Base-by-base conservation (phyloP, 2,113 vertebrate species). In the Silurus meridionalis region DNA sequence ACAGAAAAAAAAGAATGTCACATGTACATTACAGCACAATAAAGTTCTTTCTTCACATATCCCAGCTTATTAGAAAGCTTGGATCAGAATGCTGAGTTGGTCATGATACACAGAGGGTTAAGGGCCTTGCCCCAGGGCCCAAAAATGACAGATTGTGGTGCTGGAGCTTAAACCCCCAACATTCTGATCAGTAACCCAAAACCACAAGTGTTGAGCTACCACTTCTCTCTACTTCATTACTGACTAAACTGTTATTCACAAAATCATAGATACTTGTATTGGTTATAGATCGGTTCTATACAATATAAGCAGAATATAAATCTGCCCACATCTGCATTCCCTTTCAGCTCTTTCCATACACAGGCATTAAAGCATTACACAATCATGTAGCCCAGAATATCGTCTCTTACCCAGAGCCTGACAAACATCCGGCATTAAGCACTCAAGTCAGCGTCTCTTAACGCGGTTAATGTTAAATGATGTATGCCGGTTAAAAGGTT, bases 391-490 rank as follows among this genome's bases (percentile, higher is more conserved):
- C 74, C 21, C 21, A 61, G 25, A 77, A 37, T 23, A 46, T 25
- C 6, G 7, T 77, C 84, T 28, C 77, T 79, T 67, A 66, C 25
- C 50, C 60, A 67, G 48, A 17, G 61, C 60, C 61, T 66, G 60
- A 66, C 53, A 13, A 58, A 57, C 71, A 78, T 13, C 69, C 6
- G n/a, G 13, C 23, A 13, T 46, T 66, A 37, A 83, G 72, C 28
- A 48, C 75, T 61, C 28, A 37, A 8, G 57, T 89, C 80, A 87
- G 86, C 80, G 10, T 58, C 64, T 85, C 67, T 57, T 21, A 61
- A 64, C 6, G 1, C 77, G 84, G 48, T 55, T 84, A n/a, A 80
- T 87, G 55, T 83, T 86, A 72, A 88, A 88, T 48, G 74, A 66
- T 50, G 80, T 63, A 80, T 48, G 60, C 6, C 78, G 80, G 71